These are phyloP conservation scores for Drosophila parthenogenetica DNA, from an alignment of 2,888 invertebrate species.

Conservation along the genomic window DNA sequence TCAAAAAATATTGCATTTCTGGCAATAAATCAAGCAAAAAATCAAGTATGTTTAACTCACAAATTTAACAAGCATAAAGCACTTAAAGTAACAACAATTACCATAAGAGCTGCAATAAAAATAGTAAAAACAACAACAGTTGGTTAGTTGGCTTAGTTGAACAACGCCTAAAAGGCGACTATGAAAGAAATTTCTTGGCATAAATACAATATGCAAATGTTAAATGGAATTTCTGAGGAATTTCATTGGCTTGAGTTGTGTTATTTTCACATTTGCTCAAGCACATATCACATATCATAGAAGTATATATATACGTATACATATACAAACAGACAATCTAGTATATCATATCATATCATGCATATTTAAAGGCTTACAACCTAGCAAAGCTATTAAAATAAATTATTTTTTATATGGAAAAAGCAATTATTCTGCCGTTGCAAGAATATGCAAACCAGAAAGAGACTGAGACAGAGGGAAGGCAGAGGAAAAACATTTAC, in stretches of 20 bases:
- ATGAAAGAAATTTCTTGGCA: constrained; percentile 5
- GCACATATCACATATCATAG: constrained; percentile 8
- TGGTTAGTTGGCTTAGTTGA: constrained; percentile 3
- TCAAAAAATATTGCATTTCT: too few relatives aligned
- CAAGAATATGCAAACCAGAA: constrained; percentile 66
- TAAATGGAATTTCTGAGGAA: constrained; percentile 20
- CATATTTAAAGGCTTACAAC: constrained; percentile 38
- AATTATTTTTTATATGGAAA: constrained; percentile 57
- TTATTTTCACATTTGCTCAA: constrained; percentile 10
- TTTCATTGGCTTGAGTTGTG: constrained; percentile 6
- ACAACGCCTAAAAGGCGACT: constrained; percentile 2
- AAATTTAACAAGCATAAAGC: constrained; percentile 1
- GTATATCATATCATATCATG: constrained; percentile 13
- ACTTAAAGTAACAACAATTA: constrained; percentile 1
- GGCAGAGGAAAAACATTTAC: constrained; percentile 45
- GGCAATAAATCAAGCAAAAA: constrained; percentile 53
- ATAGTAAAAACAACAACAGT: background rate
- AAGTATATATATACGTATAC: background rate
- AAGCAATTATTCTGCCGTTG: constrained; percentile 70
- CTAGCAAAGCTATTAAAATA: constrained; percentile 68
- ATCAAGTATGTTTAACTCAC: background rate
- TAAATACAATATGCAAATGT: constrained; percentile 12
- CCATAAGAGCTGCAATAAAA: background rate
- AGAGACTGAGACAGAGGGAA: constrained; percentile 37
- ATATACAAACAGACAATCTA: background rate